Percentiles rank a stretch among this genome's conserved stretches.
These are phyloP conservation scores for Laticauda colubrina DNA, from an alignment of 2,113 vertebrate species.

Conservation along the genomic window DNA sequence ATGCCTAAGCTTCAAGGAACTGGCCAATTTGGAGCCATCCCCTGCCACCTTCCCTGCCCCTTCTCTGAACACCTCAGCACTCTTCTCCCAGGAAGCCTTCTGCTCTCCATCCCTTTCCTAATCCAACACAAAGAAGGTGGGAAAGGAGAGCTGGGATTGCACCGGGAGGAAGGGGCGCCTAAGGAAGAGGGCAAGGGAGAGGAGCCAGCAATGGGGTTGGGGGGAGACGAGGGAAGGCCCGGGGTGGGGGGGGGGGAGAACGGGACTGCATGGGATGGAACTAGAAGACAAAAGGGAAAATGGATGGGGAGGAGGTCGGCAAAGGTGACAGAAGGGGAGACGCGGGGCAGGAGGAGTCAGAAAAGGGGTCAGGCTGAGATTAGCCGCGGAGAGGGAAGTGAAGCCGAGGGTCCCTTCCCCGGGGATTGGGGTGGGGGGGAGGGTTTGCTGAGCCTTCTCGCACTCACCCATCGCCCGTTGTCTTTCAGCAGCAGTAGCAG, in stretches of 20 bases:
- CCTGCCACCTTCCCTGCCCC: background rate
- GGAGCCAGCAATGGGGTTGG: background rate
- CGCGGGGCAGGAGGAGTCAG: background rate
- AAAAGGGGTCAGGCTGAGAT: background rate
- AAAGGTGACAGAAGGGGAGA: background rate
- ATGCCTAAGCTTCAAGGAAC: background rate
- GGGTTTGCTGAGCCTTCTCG: background rate
- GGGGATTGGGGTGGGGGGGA: too few relatives aligned
- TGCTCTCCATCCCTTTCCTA: background rate
- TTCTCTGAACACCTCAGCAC: background rate
- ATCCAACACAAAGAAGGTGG: background rate
- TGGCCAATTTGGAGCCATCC: background rate
- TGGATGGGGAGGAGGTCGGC: background rate
- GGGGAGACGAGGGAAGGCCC: background rate
- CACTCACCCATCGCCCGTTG: slow-evolving; percentile 68
- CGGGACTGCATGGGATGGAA: background rate
- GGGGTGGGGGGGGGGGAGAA: too few relatives aligned
- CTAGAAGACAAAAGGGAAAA: background rate
- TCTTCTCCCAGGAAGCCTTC: background rate
- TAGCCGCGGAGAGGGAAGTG: background rate
- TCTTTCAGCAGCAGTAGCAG: slow-evolving; percentile 64
- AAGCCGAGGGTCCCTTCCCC: background rate
- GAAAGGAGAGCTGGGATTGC: background rate
- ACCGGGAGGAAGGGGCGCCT: background rate
- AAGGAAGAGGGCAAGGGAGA: background rate